Evolutionary conservation across 2,888 invertebrate species (phyloP), one percentile per base, ranked within the genome.

Genomic region (Caenorhabditis uteleia): DNA sequence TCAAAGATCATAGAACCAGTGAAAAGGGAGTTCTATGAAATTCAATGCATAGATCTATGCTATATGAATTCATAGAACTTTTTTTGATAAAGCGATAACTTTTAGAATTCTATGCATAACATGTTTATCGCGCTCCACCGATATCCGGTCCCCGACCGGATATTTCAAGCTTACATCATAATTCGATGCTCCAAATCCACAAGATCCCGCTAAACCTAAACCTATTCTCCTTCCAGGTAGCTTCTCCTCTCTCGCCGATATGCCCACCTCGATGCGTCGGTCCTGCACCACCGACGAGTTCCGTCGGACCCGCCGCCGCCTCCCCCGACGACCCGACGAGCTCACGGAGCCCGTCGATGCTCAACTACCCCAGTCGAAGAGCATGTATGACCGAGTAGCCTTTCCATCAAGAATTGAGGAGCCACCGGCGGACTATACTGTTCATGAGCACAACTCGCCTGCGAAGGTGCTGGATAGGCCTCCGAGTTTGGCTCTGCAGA

Each of bases 261-360:
- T 45, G 0, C 42, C 54, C 2, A 53, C 54, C 4, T 48, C 58
- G 16, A 61, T 74, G 68, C 45, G 64, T 6, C 47, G 74, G 10
- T 68, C 68, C 6, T 65, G 53, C 18, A 74, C 74, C 7, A 71
- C 71, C 6, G 74, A 71, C 25, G 74, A 69, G 20, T 66, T 74
- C 51, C 43, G 64, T 20, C 39, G 60, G 39, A 42, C 49, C 1
- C 46, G 74, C n/a, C 48, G 74, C 42, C 47, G 66, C 31, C 66
- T 71, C 4, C 74, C 71, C 0, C 50, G 62, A 20, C 26, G 74
- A 40, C 74, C 74, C 0, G 74, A 74, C 39, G 71, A 68, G 25
- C 25, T 65, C 3, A 36, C 44, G 0, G 55, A 46, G 29, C 65
- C 65, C 3, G 39, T 38, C 39, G n/a, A 21, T 36, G 45, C 59